Evolutionary conservation across 1,140 invertebrate species (phyloP).

Genomic region (Cydia pomonella): DNA sequence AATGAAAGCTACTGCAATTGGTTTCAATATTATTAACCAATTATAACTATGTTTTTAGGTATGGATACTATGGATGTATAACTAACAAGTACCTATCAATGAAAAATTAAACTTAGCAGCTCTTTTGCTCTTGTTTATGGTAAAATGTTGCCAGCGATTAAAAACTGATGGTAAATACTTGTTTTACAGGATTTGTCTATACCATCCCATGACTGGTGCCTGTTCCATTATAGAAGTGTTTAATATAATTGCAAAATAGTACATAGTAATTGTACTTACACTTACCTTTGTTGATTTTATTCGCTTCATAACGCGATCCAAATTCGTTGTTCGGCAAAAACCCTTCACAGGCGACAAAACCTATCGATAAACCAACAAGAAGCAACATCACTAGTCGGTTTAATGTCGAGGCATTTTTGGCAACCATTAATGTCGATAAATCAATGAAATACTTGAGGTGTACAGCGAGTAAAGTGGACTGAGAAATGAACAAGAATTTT

Average conservation of each 20-base stretch:
- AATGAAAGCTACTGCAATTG: no score
- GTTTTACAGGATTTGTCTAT: no score
- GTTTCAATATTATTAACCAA: no score
- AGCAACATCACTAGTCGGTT: not conserved
- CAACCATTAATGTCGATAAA: not conserved
- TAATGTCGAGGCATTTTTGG: not conserved
- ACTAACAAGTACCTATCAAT: no score
- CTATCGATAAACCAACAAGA: not conserved
- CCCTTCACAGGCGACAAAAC: not conserved
- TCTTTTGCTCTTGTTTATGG: no score
- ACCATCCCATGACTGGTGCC: no score
- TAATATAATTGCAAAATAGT: not conserved
- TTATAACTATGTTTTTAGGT: no score
- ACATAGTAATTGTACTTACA: not conserved
- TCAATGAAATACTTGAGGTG: not conserved
- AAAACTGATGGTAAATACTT: no score
- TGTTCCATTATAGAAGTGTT: no score
- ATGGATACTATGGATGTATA: no score
- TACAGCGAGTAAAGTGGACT: not conserved
- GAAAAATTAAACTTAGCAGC: no score
- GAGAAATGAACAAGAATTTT: not conserved
- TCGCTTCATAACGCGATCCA: not conserved
- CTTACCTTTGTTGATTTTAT: slow-evolving; percentile 28
- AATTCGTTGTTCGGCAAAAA: not conserved
- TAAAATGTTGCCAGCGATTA: no score